Evolutionary conservation across 1,140 invertebrate species (phyloP), one percentile per base, ranked within the genome.

Genomic region (Triops cancriformis): DNA sequence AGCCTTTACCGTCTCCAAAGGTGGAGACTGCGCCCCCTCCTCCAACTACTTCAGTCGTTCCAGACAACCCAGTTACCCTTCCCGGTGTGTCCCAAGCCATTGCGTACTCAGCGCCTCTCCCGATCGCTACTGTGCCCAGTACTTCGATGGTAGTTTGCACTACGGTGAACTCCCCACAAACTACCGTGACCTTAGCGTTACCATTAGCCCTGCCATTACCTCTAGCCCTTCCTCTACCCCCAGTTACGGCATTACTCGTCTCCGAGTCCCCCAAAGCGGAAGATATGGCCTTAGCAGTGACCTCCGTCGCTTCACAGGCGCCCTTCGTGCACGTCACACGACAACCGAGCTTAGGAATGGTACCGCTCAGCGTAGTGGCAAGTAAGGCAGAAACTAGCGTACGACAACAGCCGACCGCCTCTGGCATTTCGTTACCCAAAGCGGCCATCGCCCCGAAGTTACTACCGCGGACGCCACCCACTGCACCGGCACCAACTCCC

Each of bases 171-270:
- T 64, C 51, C 64, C 77, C 73, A 73, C 73, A 64, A 26, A 45
- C 77, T 12, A 78, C 77, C 26, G 26, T 78, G 37, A 78, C 77
- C 10, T 45, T 78, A 45, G 74, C 77, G 10, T 73, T 78, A 45
- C 77, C 77, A 9, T 74, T 78, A 45, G 72, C 74, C 72, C 43
- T 76, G 28, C 75, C 79, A 26, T 75, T 79, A 45, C 76, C 78
- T 74, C 73, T 79, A 51, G 31, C 75, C 26, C 72, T 77, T 43
- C 74, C 75, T 64, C 76, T 80, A 31, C 75, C 78, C 72, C 79
- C 72, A 5, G 72, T 37, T 18, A 78, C 77, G 12, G 45, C 77
- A 2, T 73, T 78, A 26, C 72, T 78, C 41, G 77, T 78, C 27
- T 73, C 77, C n/a, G 77, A 78, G 41, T 23, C 77, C 12, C 74